Evolutionary conservation across 1,140 invertebrate species (phyloP).

Genomic region (Phortica variegata): DNA sequence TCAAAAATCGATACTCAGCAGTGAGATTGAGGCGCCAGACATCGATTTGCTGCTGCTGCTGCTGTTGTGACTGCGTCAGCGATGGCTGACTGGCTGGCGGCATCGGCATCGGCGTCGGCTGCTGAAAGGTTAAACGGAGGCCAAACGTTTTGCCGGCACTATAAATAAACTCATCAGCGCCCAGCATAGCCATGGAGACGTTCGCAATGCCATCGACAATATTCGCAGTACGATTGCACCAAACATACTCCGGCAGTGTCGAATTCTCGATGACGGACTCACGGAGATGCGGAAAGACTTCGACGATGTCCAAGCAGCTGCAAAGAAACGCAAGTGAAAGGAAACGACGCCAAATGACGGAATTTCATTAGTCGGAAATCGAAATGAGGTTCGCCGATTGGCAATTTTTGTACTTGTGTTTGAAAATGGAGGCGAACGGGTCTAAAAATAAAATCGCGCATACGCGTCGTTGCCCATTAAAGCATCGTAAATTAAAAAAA

Average conservation of each 20-base stretch:
- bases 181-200: too few species aligned
- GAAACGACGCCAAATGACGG: constrained; percentile 1
- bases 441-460: constrained; percentile 31
- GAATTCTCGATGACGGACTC: constrained; percentile 54
- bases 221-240: constrained; percentile 41
- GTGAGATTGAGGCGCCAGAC: constrained; percentile 37
- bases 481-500: constrained; percentile 31
- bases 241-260: constrained; percentile 40
- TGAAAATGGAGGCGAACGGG: constrained; percentile 24
- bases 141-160: constrained; percentile 42
- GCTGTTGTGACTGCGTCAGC: too few species aligned
- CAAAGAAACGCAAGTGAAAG: constrained; percentile 12
- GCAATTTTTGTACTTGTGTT: constrained; percentile 36
- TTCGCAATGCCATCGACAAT: constrained; percentile 28
- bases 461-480: background rate
- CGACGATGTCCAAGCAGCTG: constrained; percentile 53
- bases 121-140: constrained; percentile 39
- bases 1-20: constrained; percentile 49
- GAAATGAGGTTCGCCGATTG: constrained; percentile 12
- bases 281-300: constrained; percentile 52
- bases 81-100: background rate
- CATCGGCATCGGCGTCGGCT: constrained; percentile 30
- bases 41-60: constrained; percentile 1
- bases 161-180: constrained; percentile 53
- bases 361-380: constrained; percentile 8